Conservation (phyloP, 1,140 invertebrate species). For the Drosophila guanche region DNA sequence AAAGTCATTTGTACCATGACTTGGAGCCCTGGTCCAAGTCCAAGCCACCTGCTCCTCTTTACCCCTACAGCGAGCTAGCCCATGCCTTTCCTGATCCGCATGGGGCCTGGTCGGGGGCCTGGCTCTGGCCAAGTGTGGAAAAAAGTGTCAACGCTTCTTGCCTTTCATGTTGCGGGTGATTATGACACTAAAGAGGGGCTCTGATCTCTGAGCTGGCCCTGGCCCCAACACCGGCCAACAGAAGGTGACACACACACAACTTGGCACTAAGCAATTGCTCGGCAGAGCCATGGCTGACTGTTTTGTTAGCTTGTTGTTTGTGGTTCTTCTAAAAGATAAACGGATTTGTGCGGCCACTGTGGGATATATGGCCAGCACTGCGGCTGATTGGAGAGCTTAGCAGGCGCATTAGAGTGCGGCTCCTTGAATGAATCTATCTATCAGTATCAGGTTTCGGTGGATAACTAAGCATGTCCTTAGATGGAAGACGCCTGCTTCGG, state of each 20-base stretch:
- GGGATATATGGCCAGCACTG: not conserved
- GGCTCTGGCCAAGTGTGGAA: conserved; percentile 54
- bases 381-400: conserved; percentile 23
- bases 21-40: conserved; percentile 31
- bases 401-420: not conserved
- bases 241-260: no score
- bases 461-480: not conserved
- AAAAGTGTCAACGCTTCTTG: conserved; percentile 57
- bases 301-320: conserved; percentile 29
- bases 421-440: no score
- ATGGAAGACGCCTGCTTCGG: no score
- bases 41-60: conserved; percentile 55
- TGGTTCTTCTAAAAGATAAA: conserved; percentile 22
- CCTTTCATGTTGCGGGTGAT: conserved; percentile 44
- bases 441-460: not conserved
- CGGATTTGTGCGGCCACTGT: conserved; percentile 19
- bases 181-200: conserved; percentile 78
- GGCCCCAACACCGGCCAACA: no score
- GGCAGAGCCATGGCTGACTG: conserved; percentile 10
- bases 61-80: conserved; percentile 9
- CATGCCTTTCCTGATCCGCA: conserved; percentile 15
- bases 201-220: conserved; percentile 17
- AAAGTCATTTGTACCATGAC: conserved; percentile 74
- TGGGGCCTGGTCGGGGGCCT: not conserved
- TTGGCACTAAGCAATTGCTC: conserved; percentile 17